Conservation (phyloP, 2,797 vertebrate species). For the Artibeus lituratus region DNA sequence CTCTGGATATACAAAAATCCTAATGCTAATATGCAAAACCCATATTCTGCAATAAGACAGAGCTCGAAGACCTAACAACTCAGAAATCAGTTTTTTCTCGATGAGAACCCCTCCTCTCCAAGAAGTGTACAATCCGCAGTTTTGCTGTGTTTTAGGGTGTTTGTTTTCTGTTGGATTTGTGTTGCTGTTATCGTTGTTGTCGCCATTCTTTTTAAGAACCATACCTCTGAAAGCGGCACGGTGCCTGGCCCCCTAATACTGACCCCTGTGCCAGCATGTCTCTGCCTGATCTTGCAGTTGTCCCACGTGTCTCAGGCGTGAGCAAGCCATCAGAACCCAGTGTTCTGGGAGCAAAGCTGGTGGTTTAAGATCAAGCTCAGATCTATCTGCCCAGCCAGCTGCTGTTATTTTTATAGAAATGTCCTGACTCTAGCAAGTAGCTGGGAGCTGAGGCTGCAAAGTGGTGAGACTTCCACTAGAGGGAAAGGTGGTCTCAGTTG, state of each 20-base stretch:
- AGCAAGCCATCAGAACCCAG: background rate
- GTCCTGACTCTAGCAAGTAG: background rate
- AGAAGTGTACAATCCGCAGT: background rate
- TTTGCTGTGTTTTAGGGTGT: background rate
- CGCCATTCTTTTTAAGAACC: background rate
- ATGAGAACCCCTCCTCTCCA: background rate
- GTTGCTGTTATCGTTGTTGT: background rate
- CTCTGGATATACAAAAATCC: background rate
- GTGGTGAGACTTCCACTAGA: constrained; percentile 17
- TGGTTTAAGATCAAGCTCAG: constrained; percentile 1
- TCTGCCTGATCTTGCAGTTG: background rate
- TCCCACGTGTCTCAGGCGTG: background rate
- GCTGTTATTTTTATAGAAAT: constrained; percentile 17
- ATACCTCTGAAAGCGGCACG: background rate
- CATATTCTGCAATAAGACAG: background rate
- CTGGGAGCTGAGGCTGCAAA: background rate
- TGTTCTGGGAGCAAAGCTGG: background rate
- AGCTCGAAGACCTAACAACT: background rate
- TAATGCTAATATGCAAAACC: background rate
- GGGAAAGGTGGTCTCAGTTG: background rate
- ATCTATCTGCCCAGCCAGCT: background rate
- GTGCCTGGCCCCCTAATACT: background rate
- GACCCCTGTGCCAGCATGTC: background rate
- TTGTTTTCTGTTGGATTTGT: background rate
- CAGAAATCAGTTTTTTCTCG: constrained; percentile 15